A percentile compares a stretch with the other conserved stretches of the same genome.
Evolutionary conservation across 1,140 invertebrate genomes (phyloP).

Genomic region (Platorchestia sp.): DNA sequence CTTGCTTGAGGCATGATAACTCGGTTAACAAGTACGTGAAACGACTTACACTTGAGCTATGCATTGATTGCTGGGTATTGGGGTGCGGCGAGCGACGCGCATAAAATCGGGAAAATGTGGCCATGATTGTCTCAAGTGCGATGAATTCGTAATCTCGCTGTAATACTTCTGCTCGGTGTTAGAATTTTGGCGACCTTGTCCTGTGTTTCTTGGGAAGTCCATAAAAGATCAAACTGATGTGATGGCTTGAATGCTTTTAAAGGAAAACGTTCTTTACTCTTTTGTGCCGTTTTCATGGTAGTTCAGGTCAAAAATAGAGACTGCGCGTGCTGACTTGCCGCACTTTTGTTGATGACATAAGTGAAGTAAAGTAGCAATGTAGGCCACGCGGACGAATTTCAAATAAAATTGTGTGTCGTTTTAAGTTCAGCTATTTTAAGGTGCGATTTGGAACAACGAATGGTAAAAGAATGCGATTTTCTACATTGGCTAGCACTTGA

Average conservation of each 20-base stretch:
- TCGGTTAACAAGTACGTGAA: neutral
- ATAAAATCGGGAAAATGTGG: neutral
- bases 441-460: neutral
- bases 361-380: no score
- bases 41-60: neutral
- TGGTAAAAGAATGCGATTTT: neutral
- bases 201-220: neutral
- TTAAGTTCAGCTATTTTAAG: neutral
- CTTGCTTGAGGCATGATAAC: neutral
- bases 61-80: no score
- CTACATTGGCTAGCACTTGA: neutral
- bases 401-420: neutral
- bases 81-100: neutral
- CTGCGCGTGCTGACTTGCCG: neutral
- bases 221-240: neutral
- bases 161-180: neutral
- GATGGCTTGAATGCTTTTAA: neutral
- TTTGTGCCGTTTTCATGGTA: neutral
- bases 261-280: neutral
- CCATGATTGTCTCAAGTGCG: neutral
- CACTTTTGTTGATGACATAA: neutral
- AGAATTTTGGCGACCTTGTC: neutral
- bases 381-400: neutral
- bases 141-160: neutral
- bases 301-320: neutral